These are phyloP conservation scores for Cephus nigrinus DNA, from an alignment of 2,888 invertebrate species.

Conservation along the genomic window DNA sequence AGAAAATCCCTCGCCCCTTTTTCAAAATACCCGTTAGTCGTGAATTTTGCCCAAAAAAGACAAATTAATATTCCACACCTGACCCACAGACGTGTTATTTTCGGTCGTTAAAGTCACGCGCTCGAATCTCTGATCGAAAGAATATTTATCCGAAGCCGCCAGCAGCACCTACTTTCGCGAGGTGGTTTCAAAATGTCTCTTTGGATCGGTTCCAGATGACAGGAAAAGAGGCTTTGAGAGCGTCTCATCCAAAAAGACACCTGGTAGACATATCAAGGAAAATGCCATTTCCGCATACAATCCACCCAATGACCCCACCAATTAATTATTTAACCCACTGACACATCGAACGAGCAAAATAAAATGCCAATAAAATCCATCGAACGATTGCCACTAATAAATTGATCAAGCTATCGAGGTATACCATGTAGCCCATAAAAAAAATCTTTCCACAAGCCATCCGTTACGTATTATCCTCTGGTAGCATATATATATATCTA, in stretches of 20 bases:
- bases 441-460: not conserved
- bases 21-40: not conserved
- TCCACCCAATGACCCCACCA: not conserved
- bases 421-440: not conserved
- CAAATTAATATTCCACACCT: not conserved
- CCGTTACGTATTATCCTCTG: not conserved
- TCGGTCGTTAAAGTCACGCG: not conserved
- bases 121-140: not conserved
- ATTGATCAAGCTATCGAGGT: not conserved
- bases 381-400: not conserved
- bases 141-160: not conserved
- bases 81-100: not conserved
- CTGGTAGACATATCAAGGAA: not conserved
- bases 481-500: not conserved
- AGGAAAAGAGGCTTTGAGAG: not conserved
- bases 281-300: not conserved
- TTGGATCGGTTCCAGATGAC: conserved; percentile 3
- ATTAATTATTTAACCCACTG: not conserved
- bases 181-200: not conserved
- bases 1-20: not conserved
- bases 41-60: not conserved
- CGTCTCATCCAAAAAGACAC: not conserved
- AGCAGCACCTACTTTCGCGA: conserved; percentile 6
- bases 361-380: not conserved
- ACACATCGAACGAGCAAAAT: not conserved